A percentile compares a stretch with the other conserved stretches of the same genome.
Evolutionary conservation across 2,797 vertebrate genomes (phyloP).

Genomic region (Arnoldichthys spilopterus): DNA sequence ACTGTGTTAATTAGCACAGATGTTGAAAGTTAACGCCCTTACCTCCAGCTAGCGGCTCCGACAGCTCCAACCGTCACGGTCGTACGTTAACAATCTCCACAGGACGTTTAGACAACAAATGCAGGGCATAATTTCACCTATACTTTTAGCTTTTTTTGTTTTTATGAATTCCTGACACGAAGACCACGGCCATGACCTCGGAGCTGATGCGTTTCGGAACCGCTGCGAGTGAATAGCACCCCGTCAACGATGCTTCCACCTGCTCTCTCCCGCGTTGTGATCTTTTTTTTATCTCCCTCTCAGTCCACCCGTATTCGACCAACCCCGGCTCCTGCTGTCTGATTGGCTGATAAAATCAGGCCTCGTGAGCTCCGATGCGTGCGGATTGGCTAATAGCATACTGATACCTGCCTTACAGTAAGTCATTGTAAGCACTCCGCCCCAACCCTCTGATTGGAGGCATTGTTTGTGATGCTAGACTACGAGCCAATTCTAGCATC

Average conservation of each 20-base stretch:
- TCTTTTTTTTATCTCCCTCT: constrained; percentile 2
- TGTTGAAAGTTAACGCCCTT: constrained; percentile 61
- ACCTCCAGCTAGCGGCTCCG: constrained; percentile 53
- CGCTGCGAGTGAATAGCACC: constrained; percentile 7
- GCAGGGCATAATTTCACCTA: neutral
- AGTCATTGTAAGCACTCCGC: neutral
- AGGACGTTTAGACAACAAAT: neutral
- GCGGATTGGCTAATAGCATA: neutral
- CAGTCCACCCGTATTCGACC: neutral
- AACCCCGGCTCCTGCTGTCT: neutral
- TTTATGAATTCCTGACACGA: neutral
- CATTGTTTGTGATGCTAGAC: neutral
- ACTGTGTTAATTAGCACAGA: constrained; percentile 18
- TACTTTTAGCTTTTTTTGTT: neutral
- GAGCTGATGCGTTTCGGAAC: neutral
- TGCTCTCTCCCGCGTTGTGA: neutral
- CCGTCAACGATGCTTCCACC: constrained; percentile 28
- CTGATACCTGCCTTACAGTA: neutral
- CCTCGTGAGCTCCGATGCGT: neutral
- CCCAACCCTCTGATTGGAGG: neutral
- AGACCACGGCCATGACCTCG: neutral
- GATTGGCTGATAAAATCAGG: neutral
- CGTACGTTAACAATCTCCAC: constrained; percentile 24
- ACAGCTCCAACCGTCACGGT: constrained; percentile 31
- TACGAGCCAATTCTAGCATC: neutral